phyloP scores from a whole-genome alignment of 1,140 invertebrate genomes.

The Acromyrmex charruanus region DNA sequence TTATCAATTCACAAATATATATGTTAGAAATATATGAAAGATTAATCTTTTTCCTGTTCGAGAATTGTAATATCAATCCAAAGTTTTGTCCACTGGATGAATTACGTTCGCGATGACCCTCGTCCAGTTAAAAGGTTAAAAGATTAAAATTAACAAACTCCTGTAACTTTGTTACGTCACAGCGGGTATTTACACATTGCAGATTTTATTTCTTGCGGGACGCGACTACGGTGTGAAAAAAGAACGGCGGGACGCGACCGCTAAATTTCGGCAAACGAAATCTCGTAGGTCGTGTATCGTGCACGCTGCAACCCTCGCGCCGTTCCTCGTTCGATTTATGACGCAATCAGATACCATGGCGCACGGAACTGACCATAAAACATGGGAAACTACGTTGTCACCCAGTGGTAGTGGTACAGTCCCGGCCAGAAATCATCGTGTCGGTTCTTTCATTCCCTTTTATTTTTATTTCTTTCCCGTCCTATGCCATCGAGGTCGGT shows the following conservation, averaged over 20 bases:
- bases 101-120: neutral
- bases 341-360: slow-evolving; percentile 83
- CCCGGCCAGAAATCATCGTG: slow-evolving; percentile 72
- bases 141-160: slow-evolving; percentile 30
- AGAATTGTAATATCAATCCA: neutral
- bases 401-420: slow-evolving; percentile 77
- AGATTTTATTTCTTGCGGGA: slow-evolving; percentile 60
- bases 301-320: slow-evolving; percentile 72
- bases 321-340: slow-evolving; percentile 82
- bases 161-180: slow-evolving; percentile 10
- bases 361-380: slow-evolving; percentile 82
- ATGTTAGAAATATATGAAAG: neutral
- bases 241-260: slow-evolving; percentile 61
- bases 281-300: slow-evolving; percentile 74
- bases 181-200: slow-evolving; percentile 33
- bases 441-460: slow-evolving; percentile 32
- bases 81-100: neutral
- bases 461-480: slow-evolving; percentile 44
- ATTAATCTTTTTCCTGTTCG: neutral
- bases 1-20: neutral
- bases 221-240: slow-evolving; percentile 32
- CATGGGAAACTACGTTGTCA: slow-evolving; percentile 81
- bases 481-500: neutral
- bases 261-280: slow-evolving; percentile 77
- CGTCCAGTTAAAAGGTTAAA: neutral